Base-by-base conservation (phyloP, 1,140 invertebrate genomes). In the Heterodera schachtii region DNA sequence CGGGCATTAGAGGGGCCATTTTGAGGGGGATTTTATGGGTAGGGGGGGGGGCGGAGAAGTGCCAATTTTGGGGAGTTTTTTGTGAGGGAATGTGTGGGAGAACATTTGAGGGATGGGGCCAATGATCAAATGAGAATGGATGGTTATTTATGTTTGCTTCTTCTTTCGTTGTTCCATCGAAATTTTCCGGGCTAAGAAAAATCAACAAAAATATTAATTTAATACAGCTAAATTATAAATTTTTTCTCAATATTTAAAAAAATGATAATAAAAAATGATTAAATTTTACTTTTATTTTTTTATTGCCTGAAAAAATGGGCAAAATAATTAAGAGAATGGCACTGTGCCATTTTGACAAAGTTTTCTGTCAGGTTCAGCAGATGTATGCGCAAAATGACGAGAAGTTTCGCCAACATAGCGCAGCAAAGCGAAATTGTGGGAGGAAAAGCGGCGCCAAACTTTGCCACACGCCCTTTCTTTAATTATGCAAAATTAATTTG, bases 401-500 rank as follows among this genome's bases (percentile, higher is more conserved):
- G 13, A 60, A 60, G 57, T 4, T 16, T 19, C 3, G 57, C 57
- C 5, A 4, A 4, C 13, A 16, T 60, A 16, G 13, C 19, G 57
- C 57, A 52, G 6, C 57, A 60, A 19, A 16, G 16, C 49, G 49
- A 1, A 60, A 52, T 52, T 9, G 57, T 4, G 13, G 8, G 8
- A 16, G 57, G 13, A 9, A 60, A 9, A 60, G 0, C 3, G 9
- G 19, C 57, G 19, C 9, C 57, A 60, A 60, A 60, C 57, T 60
- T 60, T 60, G 57, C 9, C 57, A 60, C 13, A 60, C 16, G 57
- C 3, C 13, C 71, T 47, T 73, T 73, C 49, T 4, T 73, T 46
- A 13, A 73, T 52, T 73, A 73, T 73, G 71, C 44, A 73, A 73
- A 73, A 73, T 73, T 73, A 73, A 47, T 73, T 73, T 73, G 71